Evolutionary conservation across 2,797 vertebrate genomes (phyloP).

Genomic region (Merluccius polli): DNA sequence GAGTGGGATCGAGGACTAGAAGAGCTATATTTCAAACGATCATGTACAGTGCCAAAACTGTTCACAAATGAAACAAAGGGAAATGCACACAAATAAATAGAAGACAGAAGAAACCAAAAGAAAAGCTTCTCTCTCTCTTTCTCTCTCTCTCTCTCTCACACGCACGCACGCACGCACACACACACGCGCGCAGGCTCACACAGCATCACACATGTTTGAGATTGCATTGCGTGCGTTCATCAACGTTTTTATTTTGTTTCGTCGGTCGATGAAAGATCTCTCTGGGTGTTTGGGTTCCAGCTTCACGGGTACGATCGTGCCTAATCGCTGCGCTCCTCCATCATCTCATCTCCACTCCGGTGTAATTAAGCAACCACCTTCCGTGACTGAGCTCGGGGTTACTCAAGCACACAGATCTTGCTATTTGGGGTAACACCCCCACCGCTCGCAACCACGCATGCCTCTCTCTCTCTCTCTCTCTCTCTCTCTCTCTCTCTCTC

Average conservation of each 20-base stretch:
- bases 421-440: slow-evolving; percentile 7
- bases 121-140: too few species aligned
- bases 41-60: not conserved
- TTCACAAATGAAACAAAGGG: not conserved
- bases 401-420: slow-evolving; percentile 9
- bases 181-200: not conserved
- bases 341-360: slow-evolving; percentile 2
- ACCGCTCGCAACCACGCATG: not conserved
- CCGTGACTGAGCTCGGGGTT: slow-evolving; percentile 19
- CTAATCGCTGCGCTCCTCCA: not conserved
- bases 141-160: not conserved
- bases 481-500: not conserved
- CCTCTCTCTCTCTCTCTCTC: not conserved
- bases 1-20: not conserved
- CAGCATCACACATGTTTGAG: not conserved
- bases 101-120: not conserved
- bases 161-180: not conserved
- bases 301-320: not conserved
- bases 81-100: not conserved
- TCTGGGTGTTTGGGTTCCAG: not conserved
- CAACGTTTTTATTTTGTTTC: not conserved
- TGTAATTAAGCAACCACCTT: slow-evolving; percentile 17
- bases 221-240: not conserved
- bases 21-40: not conserved
- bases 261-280: not conserved